phyloP scores from a whole-genome alignment of 2,888 invertebrate species.

The Diarsia brunnea region DNA sequence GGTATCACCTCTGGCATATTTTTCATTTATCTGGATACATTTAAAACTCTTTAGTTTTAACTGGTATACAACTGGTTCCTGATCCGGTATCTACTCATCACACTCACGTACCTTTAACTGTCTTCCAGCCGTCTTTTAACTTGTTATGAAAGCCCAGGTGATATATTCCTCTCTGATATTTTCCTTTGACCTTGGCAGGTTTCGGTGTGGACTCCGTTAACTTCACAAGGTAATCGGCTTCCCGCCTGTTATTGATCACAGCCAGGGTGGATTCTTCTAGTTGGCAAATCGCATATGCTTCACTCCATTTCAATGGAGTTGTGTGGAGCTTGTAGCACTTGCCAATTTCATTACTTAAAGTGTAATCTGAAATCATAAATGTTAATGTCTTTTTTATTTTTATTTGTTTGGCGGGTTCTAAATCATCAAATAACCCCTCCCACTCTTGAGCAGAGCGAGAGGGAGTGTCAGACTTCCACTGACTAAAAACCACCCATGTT shows the following conservation, averaged over 20 bases:
- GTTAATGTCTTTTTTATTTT: neutral
- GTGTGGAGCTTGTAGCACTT: slow-evolving; percentile 83
- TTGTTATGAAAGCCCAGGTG: slow-evolving; percentile 71
- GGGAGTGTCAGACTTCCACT: too few species aligned
- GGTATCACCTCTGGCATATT: too few species aligned
- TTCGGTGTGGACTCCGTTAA: slow-evolving; percentile 24
- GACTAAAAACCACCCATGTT: too few species aligned
- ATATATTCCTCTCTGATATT: slow-evolving; percentile 56
- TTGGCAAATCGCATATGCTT: slow-evolving; percentile 76
- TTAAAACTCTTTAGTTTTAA: too few species aligned
- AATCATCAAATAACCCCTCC: too few species aligned
- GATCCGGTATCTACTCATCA: neutral
- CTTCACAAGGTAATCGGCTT: slow-evolving; percentile 38
- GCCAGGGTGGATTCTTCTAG: slow-evolving; percentile 78
- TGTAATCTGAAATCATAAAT: slow-evolving; percentile 74
- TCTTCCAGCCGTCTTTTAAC: slow-evolving; percentile 69
- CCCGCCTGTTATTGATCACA: slow-evolving; percentile 71
- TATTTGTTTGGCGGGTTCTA: too few species aligned
- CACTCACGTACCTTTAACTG: slow-evolving; percentile 72
- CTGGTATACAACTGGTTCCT: too few species aligned
- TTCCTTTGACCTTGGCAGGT: slow-evolving; percentile 11
- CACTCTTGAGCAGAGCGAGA: too few species aligned
- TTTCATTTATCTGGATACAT: too few species aligned
- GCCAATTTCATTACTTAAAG: slow-evolving; percentile 66
- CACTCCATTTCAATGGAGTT: slow-evolving; percentile 77